Evolutionary conservation across 2,888 invertebrate species (phyloP).

Genomic region (Tetrapedia diversipes): DNA sequence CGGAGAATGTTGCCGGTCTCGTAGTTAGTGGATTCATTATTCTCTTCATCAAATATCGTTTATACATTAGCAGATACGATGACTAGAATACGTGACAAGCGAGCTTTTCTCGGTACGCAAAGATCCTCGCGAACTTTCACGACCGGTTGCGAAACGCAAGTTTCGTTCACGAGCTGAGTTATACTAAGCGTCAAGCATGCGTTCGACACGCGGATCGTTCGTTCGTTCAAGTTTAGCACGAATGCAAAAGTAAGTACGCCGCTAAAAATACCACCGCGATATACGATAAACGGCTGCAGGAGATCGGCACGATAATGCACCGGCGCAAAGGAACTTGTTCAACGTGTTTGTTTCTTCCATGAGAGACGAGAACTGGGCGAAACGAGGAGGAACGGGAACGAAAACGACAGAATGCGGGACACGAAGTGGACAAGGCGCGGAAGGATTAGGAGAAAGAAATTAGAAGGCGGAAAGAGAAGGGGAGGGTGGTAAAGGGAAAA

Average conservation of each 20-base stretch:
- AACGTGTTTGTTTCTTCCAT: constrained; percentile 8
- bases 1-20: too few relatives aligned
- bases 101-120: background rate
- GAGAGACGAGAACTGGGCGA: constrained; percentile 5
- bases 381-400: background rate
- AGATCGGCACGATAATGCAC: background rate
- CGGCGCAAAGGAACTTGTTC: constrained; percentile 39
- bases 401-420: background rate
- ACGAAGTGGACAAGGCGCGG: background rate
- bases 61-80: background rate
- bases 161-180: background rate
- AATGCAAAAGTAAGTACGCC: constrained; percentile 3
- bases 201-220: background rate
- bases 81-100: constrained; percentile 7
- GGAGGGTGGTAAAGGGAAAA: too few relatives aligned
- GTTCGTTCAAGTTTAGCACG: background rate
- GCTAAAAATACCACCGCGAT: background rate
- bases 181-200: background rate
- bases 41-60: background rate
- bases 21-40: too few relatives aligned
- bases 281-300: background rate
- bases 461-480: background rate
- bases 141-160: background rate
- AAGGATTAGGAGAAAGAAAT: too few relatives aligned
- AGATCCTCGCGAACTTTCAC: too few relatives aligned